These are phyloP conservation scores for Phasianus colchicus DNA, from an alignment of 2,113 vertebrate genomes.

Conservation along the genomic window DNA sequence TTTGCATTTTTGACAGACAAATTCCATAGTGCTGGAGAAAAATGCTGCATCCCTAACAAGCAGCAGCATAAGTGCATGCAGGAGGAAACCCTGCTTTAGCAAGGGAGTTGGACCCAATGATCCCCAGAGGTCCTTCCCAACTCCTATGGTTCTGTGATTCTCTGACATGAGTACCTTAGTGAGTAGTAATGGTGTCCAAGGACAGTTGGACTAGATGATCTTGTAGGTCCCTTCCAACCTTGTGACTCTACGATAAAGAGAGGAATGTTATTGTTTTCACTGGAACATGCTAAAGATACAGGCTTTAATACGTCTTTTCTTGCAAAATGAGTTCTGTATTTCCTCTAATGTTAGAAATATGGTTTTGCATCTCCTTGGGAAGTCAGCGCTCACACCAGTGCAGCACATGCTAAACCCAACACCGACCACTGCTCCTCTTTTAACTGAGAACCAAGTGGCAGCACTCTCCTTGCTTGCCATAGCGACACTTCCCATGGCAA, in stretches of 20 bases:
- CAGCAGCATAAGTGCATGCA: not conserved
- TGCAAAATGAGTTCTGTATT: not conserved
- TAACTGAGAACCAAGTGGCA: rapidly evolving
- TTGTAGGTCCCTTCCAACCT: too few relatives aligned
- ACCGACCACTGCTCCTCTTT: not conserved
- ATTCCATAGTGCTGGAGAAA: not conserved
- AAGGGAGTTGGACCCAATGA: too few relatives aligned
- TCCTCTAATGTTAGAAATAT: not conserved
- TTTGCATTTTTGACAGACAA: not conserved
- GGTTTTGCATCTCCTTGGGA: not conserved
- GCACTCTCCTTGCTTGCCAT: rapidly evolving
- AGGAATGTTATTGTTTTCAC: not conserved
- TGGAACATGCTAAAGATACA: not conserved
- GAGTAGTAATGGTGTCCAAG: too few relatives aligned
- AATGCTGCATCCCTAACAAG: not conserved
- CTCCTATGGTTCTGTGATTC: too few relatives aligned
- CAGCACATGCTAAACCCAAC: not conserved
- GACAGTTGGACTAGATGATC: too few relatives aligned
- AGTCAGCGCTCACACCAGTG: not conserved
- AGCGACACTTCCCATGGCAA: not conserved
- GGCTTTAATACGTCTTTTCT: not conserved
- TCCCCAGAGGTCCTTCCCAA: too few relatives aligned
- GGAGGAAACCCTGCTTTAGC: not conserved
- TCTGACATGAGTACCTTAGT: too few relatives aligned
- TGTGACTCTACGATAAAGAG: not conserved